Conservation (phyloP, 2,888 invertebrate genomes). For the Tetropium fuscum region DNA sequence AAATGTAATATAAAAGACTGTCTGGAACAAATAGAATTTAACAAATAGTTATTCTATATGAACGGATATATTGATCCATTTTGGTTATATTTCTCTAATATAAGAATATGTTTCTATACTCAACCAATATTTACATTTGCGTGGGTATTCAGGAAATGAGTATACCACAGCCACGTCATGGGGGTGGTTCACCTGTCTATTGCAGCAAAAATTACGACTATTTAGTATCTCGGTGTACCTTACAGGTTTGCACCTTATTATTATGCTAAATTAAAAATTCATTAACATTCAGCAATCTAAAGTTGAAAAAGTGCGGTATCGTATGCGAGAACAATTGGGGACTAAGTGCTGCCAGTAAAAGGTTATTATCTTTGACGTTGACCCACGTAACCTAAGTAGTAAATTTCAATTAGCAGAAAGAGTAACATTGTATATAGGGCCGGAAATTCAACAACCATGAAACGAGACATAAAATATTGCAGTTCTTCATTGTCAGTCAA, state of each 20-base stretch:
- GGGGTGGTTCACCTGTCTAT: too few species aligned
- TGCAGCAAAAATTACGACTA: too few species aligned
- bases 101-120: too few species aligned
- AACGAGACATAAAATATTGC: conserved; percentile 18
- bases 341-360: conserved; percentile 22
- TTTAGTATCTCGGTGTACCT: not conserved
- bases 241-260: not conserved
- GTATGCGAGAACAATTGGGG: conserved; percentile 10
- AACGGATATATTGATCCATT: too few species aligned
- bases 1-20: too few species aligned
- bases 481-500: conserved; percentile 25
- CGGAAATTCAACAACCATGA: conserved; percentile 16
- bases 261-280: conserved; percentile 2
- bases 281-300: conserved; percentile 10
- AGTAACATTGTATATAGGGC: conserved; percentile 20
- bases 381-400: conserved; percentile 19
- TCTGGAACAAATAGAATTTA: too few species aligned
- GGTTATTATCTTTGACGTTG: conserved; percentile 14
- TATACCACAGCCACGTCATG: too few species aligned
- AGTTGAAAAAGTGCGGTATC: conserved; percentile 5
- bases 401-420: conserved; percentile 18
- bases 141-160: too few species aligned
- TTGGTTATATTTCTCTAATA: too few species aligned
- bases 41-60: too few species aligned
- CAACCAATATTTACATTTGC: too few species aligned